Evolutionary conservation across 2,113 vertebrate species (phyloP).

Genomic region (Pseudorasbora parva): DNA sequence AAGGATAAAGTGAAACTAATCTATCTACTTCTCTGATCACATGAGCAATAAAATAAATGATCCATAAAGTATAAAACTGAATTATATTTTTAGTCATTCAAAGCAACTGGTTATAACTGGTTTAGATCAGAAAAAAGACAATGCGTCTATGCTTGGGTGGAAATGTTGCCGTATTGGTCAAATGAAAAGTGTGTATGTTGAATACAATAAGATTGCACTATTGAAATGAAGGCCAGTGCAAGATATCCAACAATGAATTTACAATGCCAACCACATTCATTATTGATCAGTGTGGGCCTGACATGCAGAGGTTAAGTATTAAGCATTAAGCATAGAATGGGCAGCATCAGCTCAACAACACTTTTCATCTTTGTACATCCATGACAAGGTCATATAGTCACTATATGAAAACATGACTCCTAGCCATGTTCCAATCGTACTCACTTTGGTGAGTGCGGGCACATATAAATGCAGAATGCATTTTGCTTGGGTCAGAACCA

Average conservation of each 20-base stretch:
- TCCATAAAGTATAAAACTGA: background rate
- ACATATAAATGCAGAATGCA: slow-evolving; percentile 47
- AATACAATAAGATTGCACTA: background rate
- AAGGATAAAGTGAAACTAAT: background rate
- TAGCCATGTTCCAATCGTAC: background rate
- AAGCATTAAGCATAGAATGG: slow-evolving; percentile 35
- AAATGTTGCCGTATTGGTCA: background rate
- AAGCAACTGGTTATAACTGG: too few relatives aligned
- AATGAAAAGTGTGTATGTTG: background rate
- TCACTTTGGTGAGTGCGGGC: slow-evolving; percentile 7
- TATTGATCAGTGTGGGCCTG: slow-evolving; percentile 34
- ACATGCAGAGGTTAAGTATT: slow-evolving; percentile 35
- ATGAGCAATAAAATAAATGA: background rate
- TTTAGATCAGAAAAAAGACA: too few relatives aligned
- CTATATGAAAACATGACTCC: background rate
- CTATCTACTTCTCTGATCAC: slow-evolving; percentile 32
- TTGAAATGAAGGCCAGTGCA: background rate
- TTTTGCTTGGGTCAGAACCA: slow-evolving; percentile 40
- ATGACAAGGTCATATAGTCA: slow-evolving; percentile 28
- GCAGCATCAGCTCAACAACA: background rate
- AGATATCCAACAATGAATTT: slow-evolving; percentile 7
- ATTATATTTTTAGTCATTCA: background rate
- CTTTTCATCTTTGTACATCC: slow-evolving; percentile 21
- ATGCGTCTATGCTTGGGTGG: background rate
- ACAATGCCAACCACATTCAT: slow-evolving; percentile 42